These are phyloP conservation scores for Lateolabrax maculatus DNA, from an alignment of 2,797 vertebrate species.

Conservation along the genomic window DNA sequence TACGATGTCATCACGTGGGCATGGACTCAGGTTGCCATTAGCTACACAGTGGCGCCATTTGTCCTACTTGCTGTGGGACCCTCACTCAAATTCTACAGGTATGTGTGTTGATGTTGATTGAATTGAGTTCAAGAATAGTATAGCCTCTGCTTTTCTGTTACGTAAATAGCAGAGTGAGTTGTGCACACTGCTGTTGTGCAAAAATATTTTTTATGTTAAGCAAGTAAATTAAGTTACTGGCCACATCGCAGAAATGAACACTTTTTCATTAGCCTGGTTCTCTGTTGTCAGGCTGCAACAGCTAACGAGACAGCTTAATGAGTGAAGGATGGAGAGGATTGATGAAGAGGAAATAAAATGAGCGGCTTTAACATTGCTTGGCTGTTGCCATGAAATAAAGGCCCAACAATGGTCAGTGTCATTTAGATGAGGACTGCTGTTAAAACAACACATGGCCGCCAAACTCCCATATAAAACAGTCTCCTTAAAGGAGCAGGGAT, in stretches of 20 bases:
- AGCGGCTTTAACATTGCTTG: constrained; percentile 28
- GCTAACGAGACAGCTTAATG: constrained; percentile 76
- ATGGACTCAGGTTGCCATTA: constrained; percentile 93
- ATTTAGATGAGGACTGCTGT: constrained; percentile 51
- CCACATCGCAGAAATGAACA: constrained; percentile 22
- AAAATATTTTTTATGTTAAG: constrained; percentile 13
- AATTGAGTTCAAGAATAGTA: constrained; percentile 1
- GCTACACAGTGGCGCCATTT: constrained; percentile 98
- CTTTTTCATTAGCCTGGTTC: constrained; percentile 45
- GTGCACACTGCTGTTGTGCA: background rate
- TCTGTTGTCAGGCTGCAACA: constrained; percentile 29
- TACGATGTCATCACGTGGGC: constrained; percentile 95
- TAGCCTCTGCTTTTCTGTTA: background rate
- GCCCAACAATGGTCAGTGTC: constrained; percentile 52
- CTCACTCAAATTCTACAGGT: constrained; percentile 96
- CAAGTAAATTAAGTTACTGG: constrained; percentile 28
- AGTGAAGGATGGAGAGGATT: constrained; percentile 43
- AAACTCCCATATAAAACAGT: constrained; percentile 49
- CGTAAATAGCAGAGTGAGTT: constrained; percentile 3
- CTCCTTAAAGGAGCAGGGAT: constrained; percentile 39
- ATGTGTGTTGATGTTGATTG: constrained; percentile 23
- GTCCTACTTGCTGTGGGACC: constrained; percentile 94
- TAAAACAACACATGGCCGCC: constrained; percentile 50
- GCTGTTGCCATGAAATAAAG: constrained; percentile 53
- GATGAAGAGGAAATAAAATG: constrained; percentile 61